These are phyloP conservation scores for Delia radicum DNA, from an alignment of 1,140 invertebrate genomes.

Conservation along the genomic window DNA sequence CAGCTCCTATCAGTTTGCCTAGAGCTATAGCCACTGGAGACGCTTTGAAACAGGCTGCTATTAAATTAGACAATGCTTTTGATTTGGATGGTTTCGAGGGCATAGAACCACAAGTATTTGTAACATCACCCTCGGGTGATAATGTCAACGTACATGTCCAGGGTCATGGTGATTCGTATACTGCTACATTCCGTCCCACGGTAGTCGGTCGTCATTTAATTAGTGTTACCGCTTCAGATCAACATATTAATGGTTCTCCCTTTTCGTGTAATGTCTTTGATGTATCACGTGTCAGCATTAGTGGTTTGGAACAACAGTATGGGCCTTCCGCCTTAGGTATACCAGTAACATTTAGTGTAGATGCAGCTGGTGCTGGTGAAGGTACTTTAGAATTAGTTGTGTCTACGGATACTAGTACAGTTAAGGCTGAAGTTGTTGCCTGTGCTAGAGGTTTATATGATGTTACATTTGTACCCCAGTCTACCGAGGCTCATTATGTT, in stretches of 20 bases:
- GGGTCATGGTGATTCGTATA: conserved; percentile 64
- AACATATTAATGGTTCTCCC: conserved; percentile 85
- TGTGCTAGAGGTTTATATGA: conserved; percentile 91
- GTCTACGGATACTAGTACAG: conserved; percentile 83
- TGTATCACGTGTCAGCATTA: conserved; percentile 80
- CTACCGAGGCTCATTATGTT: conserved; percentile 86
- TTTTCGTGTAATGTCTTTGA: conserved; percentile 93
- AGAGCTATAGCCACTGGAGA: conserved; percentile 61
- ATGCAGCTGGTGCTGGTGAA: conserved; percentile 93
- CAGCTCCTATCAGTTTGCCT: conserved; percentile 55
- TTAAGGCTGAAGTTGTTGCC: conserved; percentile 85
- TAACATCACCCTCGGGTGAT: conserved; percentile 77
- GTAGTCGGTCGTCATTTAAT: conserved; percentile 86
- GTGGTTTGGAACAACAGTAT: conserved; percentile 66
- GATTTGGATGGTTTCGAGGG: conserved; percentile 56
- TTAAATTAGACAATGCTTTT: conserved; percentile 56
- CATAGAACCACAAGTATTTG: conserved; percentile 68
- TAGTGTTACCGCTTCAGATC: conserved; percentile 75
- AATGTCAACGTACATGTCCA: conserved; percentile 68
- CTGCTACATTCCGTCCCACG: conserved; percentile 75
- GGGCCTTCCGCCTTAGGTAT: conserved; percentile 72
- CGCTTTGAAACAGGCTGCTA: conserved; percentile 62
- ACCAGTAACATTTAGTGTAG: conserved; percentile 87
- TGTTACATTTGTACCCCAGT: conserved; percentile 93
- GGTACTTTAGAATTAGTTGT: conserved; percentile 94